These are phyloP conservation scores for Leptopilina drosophilae DNA, from an alignment of 2,888 invertebrate species.

Conservation along the genomic window DNA sequence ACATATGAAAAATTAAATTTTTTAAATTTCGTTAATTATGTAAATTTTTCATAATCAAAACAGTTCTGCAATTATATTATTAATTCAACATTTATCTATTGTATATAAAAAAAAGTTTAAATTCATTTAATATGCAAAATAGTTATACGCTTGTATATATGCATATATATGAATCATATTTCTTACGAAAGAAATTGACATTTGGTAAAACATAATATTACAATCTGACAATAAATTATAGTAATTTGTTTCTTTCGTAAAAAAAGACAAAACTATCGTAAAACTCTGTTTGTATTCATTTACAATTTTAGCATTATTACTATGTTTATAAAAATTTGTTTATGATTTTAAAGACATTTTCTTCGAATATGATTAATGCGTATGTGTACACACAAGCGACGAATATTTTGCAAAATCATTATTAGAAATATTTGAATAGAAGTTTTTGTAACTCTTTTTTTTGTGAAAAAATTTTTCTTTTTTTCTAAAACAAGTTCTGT, in stretches of 20 bases:
- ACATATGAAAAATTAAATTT: neutral
- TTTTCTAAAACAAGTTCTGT: too few species aligned
- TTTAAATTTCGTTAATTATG: neutral
- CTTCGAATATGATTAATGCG: too few species aligned
- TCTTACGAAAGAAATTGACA: constrained; percentile 14
- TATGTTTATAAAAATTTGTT: too few species aligned
- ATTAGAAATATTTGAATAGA: too few species aligned
- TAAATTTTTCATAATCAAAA: neutral
- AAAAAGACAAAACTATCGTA: neutral
- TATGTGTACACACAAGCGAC: too few species aligned
- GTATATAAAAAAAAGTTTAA: constrained; percentile 4
- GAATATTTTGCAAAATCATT: too few species aligned
- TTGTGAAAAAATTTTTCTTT: too few species aligned
- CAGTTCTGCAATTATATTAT: constrained; percentile 15
- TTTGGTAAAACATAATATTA: neutral
- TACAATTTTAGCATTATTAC: too few species aligned
- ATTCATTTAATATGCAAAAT: constrained; percentile 2
- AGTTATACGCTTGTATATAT: neutral
- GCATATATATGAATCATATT: neutral
- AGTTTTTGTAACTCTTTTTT: too few species aligned
- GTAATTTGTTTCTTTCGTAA: constrained; percentile 12
- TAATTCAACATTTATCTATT: constrained; percentile 18
- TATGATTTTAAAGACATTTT: too few species aligned
- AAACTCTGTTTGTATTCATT: too few species aligned
- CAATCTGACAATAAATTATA: constrained; percentile 14